These are phyloP conservation scores for Tursiops truncatus DNA, from an alignment of 2,113 vertebrate genomes.

Conservation along the genomic window DNA sequence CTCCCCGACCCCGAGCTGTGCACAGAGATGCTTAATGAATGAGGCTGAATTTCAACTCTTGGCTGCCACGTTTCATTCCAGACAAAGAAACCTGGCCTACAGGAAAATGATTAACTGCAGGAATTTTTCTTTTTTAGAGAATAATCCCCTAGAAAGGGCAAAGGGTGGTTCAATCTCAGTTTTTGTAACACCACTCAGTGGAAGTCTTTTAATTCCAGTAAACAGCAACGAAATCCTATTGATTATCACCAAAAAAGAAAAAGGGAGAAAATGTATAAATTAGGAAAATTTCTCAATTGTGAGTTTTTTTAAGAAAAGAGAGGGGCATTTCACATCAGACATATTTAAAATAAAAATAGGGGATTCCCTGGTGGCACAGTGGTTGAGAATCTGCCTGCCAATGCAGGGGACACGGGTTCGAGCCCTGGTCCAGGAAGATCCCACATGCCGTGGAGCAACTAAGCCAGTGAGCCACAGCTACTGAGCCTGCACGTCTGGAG, in stretches of 20 bases:
- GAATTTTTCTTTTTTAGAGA: neutral
- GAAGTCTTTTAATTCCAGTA: conserved; percentile 6
- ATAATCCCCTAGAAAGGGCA: conserved; percentile 41
- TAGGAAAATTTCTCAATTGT: neutral
- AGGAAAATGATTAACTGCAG: neutral
- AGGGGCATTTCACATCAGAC: neutral
- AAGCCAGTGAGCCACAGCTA: too few relatives aligned
- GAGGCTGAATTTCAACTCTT: neutral
- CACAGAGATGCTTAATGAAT: neutral
- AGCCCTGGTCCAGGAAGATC: too few relatives aligned
- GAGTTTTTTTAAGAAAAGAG: neutral
- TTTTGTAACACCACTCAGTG: neutral
- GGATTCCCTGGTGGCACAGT: too few relatives aligned
- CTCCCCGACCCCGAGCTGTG: accelerated
- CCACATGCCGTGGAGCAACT: too few relatives aligned
- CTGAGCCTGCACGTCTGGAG: too few relatives aligned
- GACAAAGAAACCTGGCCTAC: neutral
- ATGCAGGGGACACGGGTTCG: too few relatives aligned
- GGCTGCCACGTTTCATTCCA: neutral
- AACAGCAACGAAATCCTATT: neutral
- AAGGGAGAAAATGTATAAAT: neutral
- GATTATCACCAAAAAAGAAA: neutral
- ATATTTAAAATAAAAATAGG: conserved; percentile 1
- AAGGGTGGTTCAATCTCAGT: neutral
- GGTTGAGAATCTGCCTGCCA: too few relatives aligned